Conservation (phyloP, 2,797 vertebrate genomes). For the Sciurus vulgaris region DNA sequence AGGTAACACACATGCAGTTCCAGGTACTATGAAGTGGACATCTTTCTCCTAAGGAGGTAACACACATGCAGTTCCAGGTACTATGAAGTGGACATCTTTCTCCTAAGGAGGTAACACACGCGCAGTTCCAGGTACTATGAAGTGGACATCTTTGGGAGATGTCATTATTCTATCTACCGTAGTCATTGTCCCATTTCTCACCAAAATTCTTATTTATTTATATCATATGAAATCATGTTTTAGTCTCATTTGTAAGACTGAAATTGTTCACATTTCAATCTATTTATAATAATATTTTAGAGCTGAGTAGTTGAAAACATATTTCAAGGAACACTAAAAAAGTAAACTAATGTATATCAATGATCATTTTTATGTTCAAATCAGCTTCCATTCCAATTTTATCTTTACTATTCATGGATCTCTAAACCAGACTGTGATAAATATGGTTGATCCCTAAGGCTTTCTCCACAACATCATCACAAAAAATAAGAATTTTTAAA, state of each 20-base stretch:
- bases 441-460: neutral
- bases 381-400: neutral
- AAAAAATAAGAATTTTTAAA: neutral
- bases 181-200: no score
- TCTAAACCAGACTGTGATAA: constrained; percentile 6
- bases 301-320: constrained; percentile 33
- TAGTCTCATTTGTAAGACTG: neutral
- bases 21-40: no score
- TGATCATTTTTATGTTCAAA: neutral
- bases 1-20: no score
- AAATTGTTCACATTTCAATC: neutral
- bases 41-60: no score
- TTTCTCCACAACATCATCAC: constrained; percentile 1
- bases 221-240: no score
- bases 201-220: no score
- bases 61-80: no score
- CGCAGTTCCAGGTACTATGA: no score
- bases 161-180: no score
- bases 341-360: constrained; percentile 11
- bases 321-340: constrained; percentile 20
- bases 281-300: constrained; percentile 9
- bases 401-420: constrained; percentile 16
- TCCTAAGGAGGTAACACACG: no score
- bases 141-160: no score
- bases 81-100: no score